These are phyloP conservation scores for Andricus curvator DNA, from an alignment of 2,888 invertebrate genomes.

Conservation along the genomic window DNA sequence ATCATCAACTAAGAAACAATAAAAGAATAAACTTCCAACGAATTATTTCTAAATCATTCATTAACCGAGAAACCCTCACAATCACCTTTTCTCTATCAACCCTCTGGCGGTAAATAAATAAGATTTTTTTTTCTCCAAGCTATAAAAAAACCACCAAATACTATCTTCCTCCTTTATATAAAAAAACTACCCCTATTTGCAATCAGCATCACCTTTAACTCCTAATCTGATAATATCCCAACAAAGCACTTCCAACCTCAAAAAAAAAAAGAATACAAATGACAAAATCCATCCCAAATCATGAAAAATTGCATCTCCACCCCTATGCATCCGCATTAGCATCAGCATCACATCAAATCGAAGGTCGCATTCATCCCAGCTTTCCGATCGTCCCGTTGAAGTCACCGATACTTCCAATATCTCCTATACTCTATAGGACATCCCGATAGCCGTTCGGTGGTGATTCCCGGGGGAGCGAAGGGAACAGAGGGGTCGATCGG, in stretches of 20 bases:
- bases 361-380: constrained; percentile 60
- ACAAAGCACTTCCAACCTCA: not conserved
- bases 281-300: not conserved
- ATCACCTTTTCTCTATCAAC: too few species aligned
- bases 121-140: too few species aligned
- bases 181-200: too few species aligned
- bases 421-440: constrained; percentile 59
- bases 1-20: too few species aligned
- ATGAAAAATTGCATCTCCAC: constrained; percentile 17
- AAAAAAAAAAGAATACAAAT: constrained; percentile 17
- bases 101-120: too few species aligned
- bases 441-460: constrained; percentile 45
- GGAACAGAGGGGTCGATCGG: constrained; percentile 58
- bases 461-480: constrained; percentile 53
- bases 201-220: not conserved
- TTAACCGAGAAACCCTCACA: too few species aligned
- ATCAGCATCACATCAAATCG: constrained; percentile 26
- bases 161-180: too few species aligned
- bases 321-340: not conserved
- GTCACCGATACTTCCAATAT: constrained; percentile 78
- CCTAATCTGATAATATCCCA: not conserved
- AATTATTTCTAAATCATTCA: too few species aligned
- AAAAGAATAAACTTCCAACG: too few species aligned
- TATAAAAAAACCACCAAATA: too few species aligned
- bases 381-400: constrained; percentile 78